phyloP scores from a whole-genome alignment of 2,888 invertebrate genomes.

The Physocephala rufipes region DNA sequence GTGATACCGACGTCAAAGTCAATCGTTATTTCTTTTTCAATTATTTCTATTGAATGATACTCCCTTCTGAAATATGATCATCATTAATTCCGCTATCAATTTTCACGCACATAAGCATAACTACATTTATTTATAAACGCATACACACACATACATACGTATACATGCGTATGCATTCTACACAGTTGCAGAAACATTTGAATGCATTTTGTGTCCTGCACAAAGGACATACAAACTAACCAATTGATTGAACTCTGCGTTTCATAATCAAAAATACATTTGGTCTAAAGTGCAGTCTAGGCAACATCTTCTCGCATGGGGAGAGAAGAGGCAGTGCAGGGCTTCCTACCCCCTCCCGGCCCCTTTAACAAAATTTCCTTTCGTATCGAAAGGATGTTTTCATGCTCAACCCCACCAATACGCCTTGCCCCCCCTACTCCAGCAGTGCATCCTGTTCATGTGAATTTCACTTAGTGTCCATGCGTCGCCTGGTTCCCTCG shows the following conservation, averaged over 20 bases:
- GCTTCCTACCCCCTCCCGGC: too few relatives aligned
- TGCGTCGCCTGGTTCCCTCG: not conserved
- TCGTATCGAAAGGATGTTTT: too few relatives aligned
- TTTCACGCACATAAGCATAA: constrained; percentile 21
- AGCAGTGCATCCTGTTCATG: constrained; percentile 11
- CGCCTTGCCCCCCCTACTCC: not conserved
- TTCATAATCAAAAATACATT: constrained; percentile 42
- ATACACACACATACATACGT: too few relatives aligned
- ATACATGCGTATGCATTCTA: not conserved
- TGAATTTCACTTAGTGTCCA: too few relatives aligned
- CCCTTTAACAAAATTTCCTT: too few relatives aligned
- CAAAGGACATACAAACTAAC: constrained; percentile 32
- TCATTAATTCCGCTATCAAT: constrained; percentile 37
- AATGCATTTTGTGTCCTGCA: constrained; percentile 21
- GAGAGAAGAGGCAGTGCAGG: too few relatives aligned
- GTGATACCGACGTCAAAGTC: not conserved
- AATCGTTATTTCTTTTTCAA: not conserved
- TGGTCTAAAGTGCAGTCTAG: constrained; percentile 5
- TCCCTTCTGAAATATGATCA: constrained; percentile 12
- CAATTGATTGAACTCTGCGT: constrained; percentile 33
- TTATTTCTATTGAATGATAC: not conserved
- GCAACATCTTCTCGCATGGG: not conserved
- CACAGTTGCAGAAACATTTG: constrained; percentile 27
- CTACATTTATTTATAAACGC: too few relatives aligned
- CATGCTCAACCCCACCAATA: too few relatives aligned